Percentiles rank a stretch among this genome's conserved stretches.
These are phyloP conservation scores for Cyrtorhinus lividipennis DNA, from an alignment of 1,140 invertebrate genomes.

Conservation along the genomic window DNA sequence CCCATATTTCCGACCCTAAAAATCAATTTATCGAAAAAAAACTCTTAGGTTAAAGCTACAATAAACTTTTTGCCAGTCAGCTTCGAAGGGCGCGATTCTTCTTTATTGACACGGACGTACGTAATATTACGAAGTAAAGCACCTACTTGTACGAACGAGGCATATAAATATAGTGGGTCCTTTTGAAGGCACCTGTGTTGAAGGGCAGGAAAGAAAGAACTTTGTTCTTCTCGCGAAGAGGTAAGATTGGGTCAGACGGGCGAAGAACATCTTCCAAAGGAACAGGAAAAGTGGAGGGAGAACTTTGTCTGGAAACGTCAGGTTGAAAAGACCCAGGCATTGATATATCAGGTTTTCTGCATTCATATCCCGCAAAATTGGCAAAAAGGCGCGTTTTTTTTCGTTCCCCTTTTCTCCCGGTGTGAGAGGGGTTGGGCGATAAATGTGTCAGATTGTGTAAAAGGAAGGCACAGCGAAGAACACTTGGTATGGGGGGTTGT, in stretches of 20 bases:
- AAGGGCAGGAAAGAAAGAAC: neutral
- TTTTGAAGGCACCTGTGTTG: no score
- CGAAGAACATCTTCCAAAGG: neutral
- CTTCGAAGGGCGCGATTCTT: no score
- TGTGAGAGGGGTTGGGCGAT: neutral
- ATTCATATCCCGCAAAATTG: constrained; percentile 9
- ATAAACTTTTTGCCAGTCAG: no score
- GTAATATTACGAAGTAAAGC: no score
- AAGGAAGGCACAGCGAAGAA: neutral
- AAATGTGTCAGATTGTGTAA: constrained; percentile 4
- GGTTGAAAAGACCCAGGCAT: neutral
- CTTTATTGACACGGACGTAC: no score
- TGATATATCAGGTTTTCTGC: constrained; percentile 9
- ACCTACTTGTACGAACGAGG: no score
- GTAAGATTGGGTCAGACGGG: neutral
- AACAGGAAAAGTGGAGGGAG: neutral
- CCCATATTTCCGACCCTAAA: no score
- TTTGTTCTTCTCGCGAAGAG: neutral
- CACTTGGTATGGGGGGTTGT: neutral
- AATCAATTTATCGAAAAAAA: no score
- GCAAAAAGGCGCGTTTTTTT: neutral
- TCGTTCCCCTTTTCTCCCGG: neutral
- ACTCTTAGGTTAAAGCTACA: no score
- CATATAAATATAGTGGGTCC: no score
- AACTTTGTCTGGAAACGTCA: no score